phyloP scores from a whole-genome alignment of 2,113 vertebrate species.

The Agapornis roseicollis region DNA sequence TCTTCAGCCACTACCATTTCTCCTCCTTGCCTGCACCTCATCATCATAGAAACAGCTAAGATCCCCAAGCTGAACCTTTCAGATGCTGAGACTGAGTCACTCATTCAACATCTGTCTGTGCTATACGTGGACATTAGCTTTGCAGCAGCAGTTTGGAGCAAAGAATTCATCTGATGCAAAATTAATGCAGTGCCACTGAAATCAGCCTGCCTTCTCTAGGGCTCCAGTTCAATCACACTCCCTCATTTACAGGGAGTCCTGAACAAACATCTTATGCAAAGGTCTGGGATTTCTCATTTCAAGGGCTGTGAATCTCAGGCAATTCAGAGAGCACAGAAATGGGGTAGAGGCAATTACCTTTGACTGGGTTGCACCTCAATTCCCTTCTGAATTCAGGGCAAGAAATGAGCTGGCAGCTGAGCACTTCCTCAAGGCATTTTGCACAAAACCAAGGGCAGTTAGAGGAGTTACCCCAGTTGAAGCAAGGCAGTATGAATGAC shows the following conservation, averaged over 20 bases:
- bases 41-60: not conserved
- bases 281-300: slow-evolving; percentile 27
- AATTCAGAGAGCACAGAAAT: not conserved
- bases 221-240: not conserved
- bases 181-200: not conserved
- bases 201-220: not conserved
- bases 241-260: not conserved
- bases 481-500: not conserved
- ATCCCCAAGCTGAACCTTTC: not conserved
- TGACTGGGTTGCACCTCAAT: not conserved
- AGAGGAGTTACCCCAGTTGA: not conserved
- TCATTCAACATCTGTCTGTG: not conserved
- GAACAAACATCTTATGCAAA: slow-evolving; percentile 22
- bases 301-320: not conserved
- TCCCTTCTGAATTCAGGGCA: not conserved
- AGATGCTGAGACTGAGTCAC: accelerated
- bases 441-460: not conserved
- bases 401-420: not conserved
- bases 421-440: not conserved
- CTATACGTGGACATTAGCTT: not conserved
- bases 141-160: not conserved
- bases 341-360: not conserved
- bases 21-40: not conserved
- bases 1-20: not conserved
- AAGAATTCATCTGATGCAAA: not conserved